Evolutionary conservation across 2,797 vertebrate genomes (phyloP).

Genomic region (Sciurus carolinensis): DNA sequence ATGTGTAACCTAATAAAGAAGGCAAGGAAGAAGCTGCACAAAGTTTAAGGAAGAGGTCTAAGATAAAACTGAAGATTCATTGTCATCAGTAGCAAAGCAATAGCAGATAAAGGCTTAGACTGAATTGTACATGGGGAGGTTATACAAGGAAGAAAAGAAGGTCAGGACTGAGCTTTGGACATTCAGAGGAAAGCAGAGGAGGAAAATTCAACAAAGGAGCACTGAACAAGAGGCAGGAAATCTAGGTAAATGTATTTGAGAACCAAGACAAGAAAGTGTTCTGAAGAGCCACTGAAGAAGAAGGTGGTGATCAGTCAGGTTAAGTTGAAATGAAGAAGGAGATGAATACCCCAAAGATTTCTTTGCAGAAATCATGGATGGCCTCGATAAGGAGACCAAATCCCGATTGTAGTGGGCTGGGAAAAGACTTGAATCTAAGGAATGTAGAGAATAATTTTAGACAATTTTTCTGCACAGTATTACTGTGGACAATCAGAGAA

Average conservation of each 20-base stretch:
- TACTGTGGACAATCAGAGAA: constrained; percentile 49
- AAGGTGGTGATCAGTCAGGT: background rate
- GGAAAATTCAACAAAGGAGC: background rate
- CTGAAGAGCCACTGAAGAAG: background rate
- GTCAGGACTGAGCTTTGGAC: background rate
- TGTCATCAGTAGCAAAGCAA: background rate
- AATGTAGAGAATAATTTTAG: background rate
- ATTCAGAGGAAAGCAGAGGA: background rate
- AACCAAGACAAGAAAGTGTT: background rate
- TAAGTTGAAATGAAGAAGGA: background rate
- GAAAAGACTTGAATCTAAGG: background rate
- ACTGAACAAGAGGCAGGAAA: background rate
- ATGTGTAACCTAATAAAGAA: background rate
- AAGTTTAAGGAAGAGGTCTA: background rate
- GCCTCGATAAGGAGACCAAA: background rate
- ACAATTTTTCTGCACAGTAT: background rate
- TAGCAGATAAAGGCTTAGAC: background rate
- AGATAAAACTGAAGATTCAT: background rate
- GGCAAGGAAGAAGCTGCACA: background rate
- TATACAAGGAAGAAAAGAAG: background rate
- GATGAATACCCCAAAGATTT: background rate
- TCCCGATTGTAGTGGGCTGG: background rate
- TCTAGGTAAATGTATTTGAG: background rate
- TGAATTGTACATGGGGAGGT: background rate
- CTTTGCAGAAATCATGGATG: background rate